Evolutionary conservation across 2,888 invertebrate genomes (phyloP), one percentile per base, ranked within the genome.

Genomic region (Agonopterix subpropinquella): DNA sequence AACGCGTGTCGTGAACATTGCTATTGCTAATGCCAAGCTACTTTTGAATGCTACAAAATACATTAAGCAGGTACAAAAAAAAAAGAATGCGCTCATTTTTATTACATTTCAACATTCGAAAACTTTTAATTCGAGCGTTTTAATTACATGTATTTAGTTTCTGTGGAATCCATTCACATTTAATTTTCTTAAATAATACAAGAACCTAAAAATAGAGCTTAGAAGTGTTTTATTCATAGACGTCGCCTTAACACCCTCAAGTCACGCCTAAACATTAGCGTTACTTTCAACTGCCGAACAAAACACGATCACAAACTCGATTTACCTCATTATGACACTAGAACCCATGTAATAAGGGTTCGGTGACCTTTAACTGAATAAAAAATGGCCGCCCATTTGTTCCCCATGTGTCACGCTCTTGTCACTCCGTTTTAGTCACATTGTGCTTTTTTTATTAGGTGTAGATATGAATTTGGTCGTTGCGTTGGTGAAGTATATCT

Each of bases 381-480:
- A 80, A 79, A 80, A 77, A 77, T 73, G 67, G 61, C 56, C 64
- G 59, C 52, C 64, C 71, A 74, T 80, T 77, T 73, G 74, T 66
- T 56, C 51, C 70, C 70, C 80, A 79, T 73, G 73, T 79, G 77
- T 71, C 64, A 64, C 63, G 63, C 51, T 62, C 55, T 48, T 51
- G 47, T 49, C 48, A 49, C 46, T 35, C 43, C n/a, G 43, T 39
- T 39, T n/a, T 39, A 28, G 39, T 39, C 10, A 39, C 8, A 10
- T 39, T 39, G 9, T 9, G n/a, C n/a, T n/a, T n/a, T 39, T 9
- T 39, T 18, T 18, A 39, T n/a, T 9, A 39, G 4, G 4, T 39
- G 8, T 39, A 39, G 39, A 39, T 4, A n/a, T 39, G n/a, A n/a
- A 9, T 39, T 39, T 39, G 4, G 39, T 4, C n/a, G 39, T n/a